These are phyloP conservation scores for Anthopleura sola DNA, from an alignment of 64 coral and sea anemone genomes.

Conservation along the genomic window DNA sequence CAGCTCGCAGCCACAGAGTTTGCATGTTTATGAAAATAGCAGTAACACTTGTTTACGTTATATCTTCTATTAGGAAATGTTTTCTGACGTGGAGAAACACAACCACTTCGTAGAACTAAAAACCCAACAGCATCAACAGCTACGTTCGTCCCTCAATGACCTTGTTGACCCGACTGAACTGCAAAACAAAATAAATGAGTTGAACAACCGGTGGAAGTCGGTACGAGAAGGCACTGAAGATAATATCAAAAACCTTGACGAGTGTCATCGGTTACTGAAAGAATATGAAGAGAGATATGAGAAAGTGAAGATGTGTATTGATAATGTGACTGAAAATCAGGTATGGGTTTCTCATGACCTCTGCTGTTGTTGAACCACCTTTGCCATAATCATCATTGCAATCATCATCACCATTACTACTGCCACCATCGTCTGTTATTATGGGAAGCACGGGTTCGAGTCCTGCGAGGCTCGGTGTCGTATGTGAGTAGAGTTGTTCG, in stretches of 20 bases:
- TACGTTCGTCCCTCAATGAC: constrained; percentile 54
- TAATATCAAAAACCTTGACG: constrained; percentile 36
- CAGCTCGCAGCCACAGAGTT: too few species aligned
- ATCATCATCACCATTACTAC: too few species aligned
- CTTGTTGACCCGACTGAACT: constrained; percentile 71
- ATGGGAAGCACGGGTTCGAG: too few species aligned
- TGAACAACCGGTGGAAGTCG: constrained; percentile 72
- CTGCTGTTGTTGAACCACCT: neutral
- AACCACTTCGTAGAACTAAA: constrained; percentile 61
- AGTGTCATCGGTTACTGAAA: constrained; percentile 58
- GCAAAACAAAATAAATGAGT: constrained; percentile 50
- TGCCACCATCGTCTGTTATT: too few species aligned
- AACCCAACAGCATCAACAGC: constrained; percentile 52
- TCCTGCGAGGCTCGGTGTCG: too few species aligned
- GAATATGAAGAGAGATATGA: constrained; percentile 53
- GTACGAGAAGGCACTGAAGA: constrained; percentile 52
- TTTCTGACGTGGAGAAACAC: constrained; percentile 72
- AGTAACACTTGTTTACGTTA: neutral
- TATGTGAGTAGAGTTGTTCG: too few species aligned
- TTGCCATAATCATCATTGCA: neutral
- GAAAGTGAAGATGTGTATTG: constrained; percentile 62
- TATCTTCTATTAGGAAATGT: constrained; percentile 37
- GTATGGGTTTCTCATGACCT: neutral
- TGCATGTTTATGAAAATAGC: too few species aligned
- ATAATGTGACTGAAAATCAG: constrained; percentile 34